Evolutionary conservation across 2,888 invertebrate species (phyloP).

Genomic region (Stomorhina lunata): DNA sequence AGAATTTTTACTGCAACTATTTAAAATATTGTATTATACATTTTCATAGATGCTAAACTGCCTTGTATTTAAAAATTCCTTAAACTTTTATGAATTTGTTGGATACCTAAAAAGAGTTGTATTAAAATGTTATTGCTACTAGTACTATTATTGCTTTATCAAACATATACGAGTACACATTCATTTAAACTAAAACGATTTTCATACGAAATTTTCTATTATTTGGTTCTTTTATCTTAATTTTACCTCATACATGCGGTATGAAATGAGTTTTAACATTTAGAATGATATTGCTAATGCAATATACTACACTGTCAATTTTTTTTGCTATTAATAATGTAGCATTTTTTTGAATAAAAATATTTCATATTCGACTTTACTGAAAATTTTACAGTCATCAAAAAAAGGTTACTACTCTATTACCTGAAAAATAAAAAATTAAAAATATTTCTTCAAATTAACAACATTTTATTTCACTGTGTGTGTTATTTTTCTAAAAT

Average conservation of each 20-base stretch:
- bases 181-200: neutral
- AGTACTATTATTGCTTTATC: constrained; percentile 8
- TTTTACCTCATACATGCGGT: constrained; percentile 29
- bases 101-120: neutral
- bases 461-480: neutral
- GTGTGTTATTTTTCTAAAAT: constrained; percentile 14
- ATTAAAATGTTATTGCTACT: neutral
- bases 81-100: too few relatives aligned
- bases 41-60: too few relatives aligned
- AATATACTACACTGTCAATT: neutral
- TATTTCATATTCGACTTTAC: neutral
- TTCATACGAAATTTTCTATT: neutral
- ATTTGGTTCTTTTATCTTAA: neutral
- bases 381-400: neutral
- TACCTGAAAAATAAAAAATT: neutral
- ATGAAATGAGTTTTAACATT: constrained; percentile 3
- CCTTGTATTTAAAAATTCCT: too few relatives aligned
- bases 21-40: too few relatives aligned
- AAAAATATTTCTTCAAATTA: neutral
- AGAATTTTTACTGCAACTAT: too few relatives aligned
- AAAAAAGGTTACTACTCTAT: too few relatives aligned
- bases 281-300: constrained; percentile 1
- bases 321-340: neutral
- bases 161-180: neutral
- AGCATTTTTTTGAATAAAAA: neutral